Conservation (phyloP, 1,140 invertebrate genomes). For the Orius laevigatus region DNA sequence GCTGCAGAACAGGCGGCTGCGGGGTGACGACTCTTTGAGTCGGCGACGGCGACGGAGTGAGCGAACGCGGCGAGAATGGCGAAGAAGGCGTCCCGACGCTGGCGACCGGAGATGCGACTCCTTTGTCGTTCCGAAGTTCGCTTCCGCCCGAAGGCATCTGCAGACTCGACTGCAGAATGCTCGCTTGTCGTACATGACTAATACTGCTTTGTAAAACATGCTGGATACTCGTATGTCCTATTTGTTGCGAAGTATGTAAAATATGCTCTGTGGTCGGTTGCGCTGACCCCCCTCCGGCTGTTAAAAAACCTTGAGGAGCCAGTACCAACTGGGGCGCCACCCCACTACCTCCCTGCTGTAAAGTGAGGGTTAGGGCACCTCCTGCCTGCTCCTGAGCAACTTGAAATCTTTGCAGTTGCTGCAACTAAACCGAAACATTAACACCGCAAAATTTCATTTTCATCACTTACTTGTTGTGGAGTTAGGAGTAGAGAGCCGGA, state of each 20-base stretch:
- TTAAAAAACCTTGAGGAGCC: conserved; percentile 18
- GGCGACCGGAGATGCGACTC: conserved; percentile 5
- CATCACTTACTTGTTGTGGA: conserved; percentile 31
- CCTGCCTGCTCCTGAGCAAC: conserved; percentile 29
- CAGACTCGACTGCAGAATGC: conserved; percentile 13
- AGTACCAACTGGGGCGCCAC: conserved; percentile 19
- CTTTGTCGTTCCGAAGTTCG: conserved; percentile 12
- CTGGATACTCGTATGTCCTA: conserved; percentile 17
- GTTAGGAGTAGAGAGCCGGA: conserved; percentile 37
- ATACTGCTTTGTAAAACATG: conserved; percentile 15
- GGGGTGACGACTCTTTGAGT: conserved; percentile 18
- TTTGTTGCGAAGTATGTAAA: conserved; percentile 19
- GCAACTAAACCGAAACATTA: conserved; percentile 25
- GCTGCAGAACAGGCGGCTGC: conserved; percentile 19
- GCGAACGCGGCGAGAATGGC: conserved; percentile 23
- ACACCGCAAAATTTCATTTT: neutral
- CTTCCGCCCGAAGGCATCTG: conserved; percentile 8
- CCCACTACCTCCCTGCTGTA: conserved; percentile 28
- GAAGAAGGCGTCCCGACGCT: conserved; percentile 20
- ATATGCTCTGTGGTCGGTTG: conserved; percentile 19
- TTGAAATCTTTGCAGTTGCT: conserved; percentile 34
- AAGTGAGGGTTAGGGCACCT: conserved; percentile 32
- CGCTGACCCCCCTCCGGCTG: conserved; percentile 10
- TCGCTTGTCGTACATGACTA: conserved; percentile 9
- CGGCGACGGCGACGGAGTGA: conserved; percentile 21